phyloP scores from a whole-genome alignment of 1,140 invertebrate genomes.

The Camponotus floridanus region DNA sequence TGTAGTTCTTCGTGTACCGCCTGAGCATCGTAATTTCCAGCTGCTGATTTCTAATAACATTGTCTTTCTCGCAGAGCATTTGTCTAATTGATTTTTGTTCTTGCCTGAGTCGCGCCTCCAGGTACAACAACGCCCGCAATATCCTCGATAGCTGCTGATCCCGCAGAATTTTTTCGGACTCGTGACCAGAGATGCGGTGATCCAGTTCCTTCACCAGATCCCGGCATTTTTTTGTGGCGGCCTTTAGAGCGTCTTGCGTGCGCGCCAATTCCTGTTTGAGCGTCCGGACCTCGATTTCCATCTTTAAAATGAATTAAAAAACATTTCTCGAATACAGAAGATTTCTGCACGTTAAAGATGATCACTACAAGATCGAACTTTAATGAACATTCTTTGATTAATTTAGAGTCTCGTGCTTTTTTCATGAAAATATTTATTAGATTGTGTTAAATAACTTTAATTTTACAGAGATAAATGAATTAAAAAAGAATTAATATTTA shows the following conservation, averaged over 20 bases:
- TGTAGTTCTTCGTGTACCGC: conserved; percentile 89
- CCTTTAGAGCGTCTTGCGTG: conserved; percentile 83
- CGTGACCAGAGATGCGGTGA: conserved; percentile 87
- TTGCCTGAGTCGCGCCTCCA: conserved; percentile 91
- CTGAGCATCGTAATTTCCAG: conserved; percentile 89
- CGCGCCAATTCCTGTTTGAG: conserved; percentile 88
- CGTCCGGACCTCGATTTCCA: conserved; percentile 89
- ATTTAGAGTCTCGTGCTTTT: background rate
- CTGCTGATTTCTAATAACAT: conserved; percentile 90
- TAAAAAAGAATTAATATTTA: conserved; percentile 1
- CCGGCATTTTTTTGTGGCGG: conserved; percentile 86
- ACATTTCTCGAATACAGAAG: background rate
- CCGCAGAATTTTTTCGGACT: conserved; percentile 87
- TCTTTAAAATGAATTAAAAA: conserved; percentile 84
- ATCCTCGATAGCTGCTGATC: conserved; percentile 90
- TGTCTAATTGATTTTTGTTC: conserved; percentile 91
- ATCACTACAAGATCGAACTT: background rate
- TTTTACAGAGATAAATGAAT: background rate
- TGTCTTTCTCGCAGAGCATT: conserved; percentile 90
- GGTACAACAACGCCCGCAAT: conserved; percentile 89
- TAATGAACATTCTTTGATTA: background rate
- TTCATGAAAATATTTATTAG: background rate
- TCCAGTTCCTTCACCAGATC: conserved; percentile 88
- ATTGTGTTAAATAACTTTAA: background rate
- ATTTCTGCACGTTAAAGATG: background rate